Percentiles rank a stretch among this genome's conserved stretches.
Evolutionary conservation across 2,888 invertebrate genomes (phyloP).

Genomic region (Myopa testacea): DNA sequence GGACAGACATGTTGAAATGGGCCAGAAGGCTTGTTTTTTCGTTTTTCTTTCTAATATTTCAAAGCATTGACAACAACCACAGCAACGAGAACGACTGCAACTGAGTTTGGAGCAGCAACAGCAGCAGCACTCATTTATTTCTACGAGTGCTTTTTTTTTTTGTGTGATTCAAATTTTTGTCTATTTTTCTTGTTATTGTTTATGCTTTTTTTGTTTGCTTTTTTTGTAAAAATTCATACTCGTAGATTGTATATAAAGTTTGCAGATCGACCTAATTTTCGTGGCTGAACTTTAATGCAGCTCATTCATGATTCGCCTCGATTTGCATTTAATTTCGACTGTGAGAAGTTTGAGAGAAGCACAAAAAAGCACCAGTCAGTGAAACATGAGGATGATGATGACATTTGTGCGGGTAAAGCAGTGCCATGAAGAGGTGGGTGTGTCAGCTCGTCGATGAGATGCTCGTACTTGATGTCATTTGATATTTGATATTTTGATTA

Average conservation of each 20-base stretch:
- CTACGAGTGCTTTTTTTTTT: neutral
- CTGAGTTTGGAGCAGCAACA: neutral
- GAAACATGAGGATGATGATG: neutral
- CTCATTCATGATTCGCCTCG: slow-evolving; percentile 8
- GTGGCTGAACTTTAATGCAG: slow-evolving; percentile 27
- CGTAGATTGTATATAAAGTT: slow-evolving; percentile 3
- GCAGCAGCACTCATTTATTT: neutral
- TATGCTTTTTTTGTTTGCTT: too few relatives aligned
- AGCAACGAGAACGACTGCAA: slow-evolving; percentile 10
- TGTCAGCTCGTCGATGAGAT: neutral
- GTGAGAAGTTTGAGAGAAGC: neutral
- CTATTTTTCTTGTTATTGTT: neutral
- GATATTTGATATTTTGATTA: slow-evolving; percentile 7
- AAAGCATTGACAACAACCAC: slow-evolving; percentile 8
- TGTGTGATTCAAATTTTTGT: neutral
- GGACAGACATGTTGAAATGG: slow-evolving; percentile 12
- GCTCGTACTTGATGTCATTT: neutral
- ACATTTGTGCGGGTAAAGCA: too few relatives aligned
- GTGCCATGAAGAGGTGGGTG: neutral
- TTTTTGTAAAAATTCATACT: too few relatives aligned
- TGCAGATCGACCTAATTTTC: slow-evolving; percentile 27
- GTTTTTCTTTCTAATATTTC: slow-evolving; percentile 11
- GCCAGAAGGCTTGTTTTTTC: neutral
- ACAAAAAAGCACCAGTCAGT: neutral
- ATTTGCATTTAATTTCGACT: slow-evolving; percentile 20